A percentile compares a stretch with the other conserved stretches of the same genome.
phyloP scores from a whole-genome alignment of 2,113 vertebrate genomes.

The Lamprologus ornatipinnis region DNA sequence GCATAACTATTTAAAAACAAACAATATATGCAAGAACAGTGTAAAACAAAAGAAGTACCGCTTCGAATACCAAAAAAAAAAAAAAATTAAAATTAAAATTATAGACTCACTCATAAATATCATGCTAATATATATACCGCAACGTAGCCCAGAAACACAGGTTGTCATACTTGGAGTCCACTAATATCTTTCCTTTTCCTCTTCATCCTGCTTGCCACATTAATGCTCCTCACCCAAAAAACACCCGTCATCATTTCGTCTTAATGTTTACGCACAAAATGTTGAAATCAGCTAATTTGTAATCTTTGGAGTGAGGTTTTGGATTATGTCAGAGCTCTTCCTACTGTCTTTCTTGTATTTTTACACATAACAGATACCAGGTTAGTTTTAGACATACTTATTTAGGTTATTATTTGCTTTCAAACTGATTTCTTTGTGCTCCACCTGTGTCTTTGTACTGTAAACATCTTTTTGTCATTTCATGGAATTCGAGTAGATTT shows the following conservation, averaged over 20 bases:
- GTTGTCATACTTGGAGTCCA: conserved; percentile 32
- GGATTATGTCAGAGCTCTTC: background rate
- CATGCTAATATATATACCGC: conserved; percentile 56
- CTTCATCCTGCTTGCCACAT: background rate
- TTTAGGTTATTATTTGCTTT: background rate
- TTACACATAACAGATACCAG: background rate
- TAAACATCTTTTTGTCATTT: conserved; percentile 17
- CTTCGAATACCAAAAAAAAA: conserved; percentile 17
- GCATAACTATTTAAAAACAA: conserved; percentile 53
- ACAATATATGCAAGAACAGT: conserved; percentile 55
- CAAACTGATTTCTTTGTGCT: background rate
- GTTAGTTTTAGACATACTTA: background rate
- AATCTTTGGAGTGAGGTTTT: background rate
- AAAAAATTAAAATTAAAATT: background rate
- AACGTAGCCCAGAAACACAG: conserved; percentile 39
- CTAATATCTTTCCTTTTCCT: background rate
- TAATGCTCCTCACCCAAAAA: background rate
- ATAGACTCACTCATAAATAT: conserved; percentile 62
- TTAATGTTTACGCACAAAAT: background rate
- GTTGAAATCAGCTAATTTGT: background rate
- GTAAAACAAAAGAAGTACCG: conserved; percentile 46
- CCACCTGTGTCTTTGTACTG: background rate
- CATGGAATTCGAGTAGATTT: conserved; percentile 13
- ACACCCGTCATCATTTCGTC: background rate
- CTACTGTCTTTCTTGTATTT: background rate